Conservation (phyloP, 2,797 vertebrate species). For the Alectoris magna region DNA sequence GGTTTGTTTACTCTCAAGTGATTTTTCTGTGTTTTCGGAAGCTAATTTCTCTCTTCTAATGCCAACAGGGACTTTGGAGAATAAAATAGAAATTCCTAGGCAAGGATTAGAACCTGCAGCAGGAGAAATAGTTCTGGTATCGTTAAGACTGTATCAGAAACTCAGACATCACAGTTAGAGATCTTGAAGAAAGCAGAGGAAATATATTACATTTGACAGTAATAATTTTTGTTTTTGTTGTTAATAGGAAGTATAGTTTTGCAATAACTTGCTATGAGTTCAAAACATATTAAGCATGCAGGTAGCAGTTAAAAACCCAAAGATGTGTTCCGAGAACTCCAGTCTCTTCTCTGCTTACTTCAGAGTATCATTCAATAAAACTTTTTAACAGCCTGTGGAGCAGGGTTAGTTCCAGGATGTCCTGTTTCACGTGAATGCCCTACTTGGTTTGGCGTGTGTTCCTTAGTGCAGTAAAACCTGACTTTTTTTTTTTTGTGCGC, state of each 20-base stretch:
- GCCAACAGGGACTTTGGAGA: background rate
- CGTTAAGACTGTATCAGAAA: background rate
- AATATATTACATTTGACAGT: background rate
- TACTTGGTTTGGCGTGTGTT: background rate
- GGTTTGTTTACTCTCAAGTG: background rate
- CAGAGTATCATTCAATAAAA: background rate
- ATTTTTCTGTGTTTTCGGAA: background rate
- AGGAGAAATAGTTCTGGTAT: background rate
- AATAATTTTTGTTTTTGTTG: background rate
- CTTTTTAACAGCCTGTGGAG: background rate
- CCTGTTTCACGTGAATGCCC: background rate
- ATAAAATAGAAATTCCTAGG: background rate
- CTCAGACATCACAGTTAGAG: background rate
- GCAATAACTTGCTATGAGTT: background rate
- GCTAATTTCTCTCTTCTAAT: background rate
- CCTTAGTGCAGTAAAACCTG: background rate
- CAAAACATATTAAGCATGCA: accelerated
- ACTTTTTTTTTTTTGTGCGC: background rate
- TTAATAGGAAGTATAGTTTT: background rate
- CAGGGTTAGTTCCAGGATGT: background rate
- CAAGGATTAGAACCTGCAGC: background rate
- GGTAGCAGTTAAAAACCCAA: background rate
- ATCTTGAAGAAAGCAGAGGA: background rate
- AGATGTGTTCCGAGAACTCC: background rate
- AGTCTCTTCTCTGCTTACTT: background rate